Base-by-base conservation (phyloP, 2,113 vertebrate genomes). In the Anoura caudifer region DNA sequence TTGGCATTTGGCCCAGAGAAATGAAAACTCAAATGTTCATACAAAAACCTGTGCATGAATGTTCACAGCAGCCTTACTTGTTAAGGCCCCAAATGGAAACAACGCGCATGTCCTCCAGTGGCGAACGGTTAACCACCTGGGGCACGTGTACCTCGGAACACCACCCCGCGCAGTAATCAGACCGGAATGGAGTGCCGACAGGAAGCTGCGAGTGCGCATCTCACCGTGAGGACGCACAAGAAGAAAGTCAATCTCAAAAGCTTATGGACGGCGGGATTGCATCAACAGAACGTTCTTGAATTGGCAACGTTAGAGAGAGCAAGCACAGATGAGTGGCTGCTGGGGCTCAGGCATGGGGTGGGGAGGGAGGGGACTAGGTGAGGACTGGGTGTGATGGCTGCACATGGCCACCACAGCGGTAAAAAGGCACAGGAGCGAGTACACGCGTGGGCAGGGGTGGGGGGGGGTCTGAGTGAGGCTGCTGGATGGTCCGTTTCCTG, bases 141-240 rank as follows among this genome's bases (percentile, higher is more conserved):
- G 20, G 22, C 1, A 1, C 16, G 0, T 24, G 65, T 0, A 12
- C 50, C 50, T 31, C 0, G 13, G 45, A 47, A 47, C 45, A 47
- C 45, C 45, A 12, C 45, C 13, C 45, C 45, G 45, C 45, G 63
- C 75, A 12, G 10, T 3, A 20, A 59, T 33, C 4, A 43, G 7
- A 70, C 56, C 61, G 52, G 52, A 38, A 7, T 28, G 15, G 31
- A 45, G n/a, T 20, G 36, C 10, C 1, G 11, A 38, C 5, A 31
- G 0, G 16, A 22, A 38, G 13, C 56, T 50, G 15, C 7, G 2
- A 7, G 52, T 45, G 24, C 47, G 47, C 14, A 8, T 52, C 47
- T 63, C 24, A 20, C 7, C 54, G 56, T 50, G 65, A 72, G 12
- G 3, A 47, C 3, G 31, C 28, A 4, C 26, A 26, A 7, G n/a